Evolutionary conservation across 1,140 invertebrate species (phyloP).

Genomic region (Macrosteles quadrilineatus): DNA sequence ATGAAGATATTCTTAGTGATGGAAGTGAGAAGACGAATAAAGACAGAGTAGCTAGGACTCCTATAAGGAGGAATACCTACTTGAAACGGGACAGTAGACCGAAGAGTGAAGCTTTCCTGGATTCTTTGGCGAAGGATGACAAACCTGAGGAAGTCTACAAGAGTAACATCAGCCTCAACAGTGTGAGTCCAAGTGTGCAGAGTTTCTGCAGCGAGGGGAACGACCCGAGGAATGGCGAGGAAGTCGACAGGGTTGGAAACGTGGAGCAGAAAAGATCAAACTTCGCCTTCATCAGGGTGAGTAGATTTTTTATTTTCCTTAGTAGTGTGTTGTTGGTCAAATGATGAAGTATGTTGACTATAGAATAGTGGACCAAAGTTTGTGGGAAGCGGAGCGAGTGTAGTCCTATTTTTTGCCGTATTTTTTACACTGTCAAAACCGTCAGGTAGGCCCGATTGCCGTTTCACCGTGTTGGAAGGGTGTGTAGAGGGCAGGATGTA

Average conservation of each 20-base stretch:
- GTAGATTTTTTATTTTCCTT: neutral
- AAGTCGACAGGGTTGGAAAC: too few species aligned
- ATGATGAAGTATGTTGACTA: too few species aligned
- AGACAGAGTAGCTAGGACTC: neutral
- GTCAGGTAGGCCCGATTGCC: too few species aligned
- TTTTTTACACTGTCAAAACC: too few species aligned
- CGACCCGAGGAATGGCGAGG: neutral
- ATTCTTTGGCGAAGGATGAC: neutral
- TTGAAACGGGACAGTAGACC: neutral
- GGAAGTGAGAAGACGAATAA: neutral
- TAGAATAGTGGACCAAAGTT: too few species aligned
- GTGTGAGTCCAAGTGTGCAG: constrained; percentile 7
- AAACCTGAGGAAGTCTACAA: neutral
- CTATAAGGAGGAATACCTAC: neutral
- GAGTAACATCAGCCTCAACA: constrained; percentile 13
- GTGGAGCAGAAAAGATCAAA: neutral
- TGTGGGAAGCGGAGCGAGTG: too few species aligned
- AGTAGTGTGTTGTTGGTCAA: too few species aligned
- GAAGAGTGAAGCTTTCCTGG: constrained; percentile 13
- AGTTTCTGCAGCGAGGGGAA: neutral
- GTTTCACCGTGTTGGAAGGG: too few species aligned
- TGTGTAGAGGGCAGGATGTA: too few species aligned
- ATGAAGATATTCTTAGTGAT: constrained; percentile 13
- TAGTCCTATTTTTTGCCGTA: too few species aligned
- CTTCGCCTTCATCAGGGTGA: constrained; percentile 18